Conservation (phyloP, 1,140 invertebrate genomes). For the Anastrepha ludens region DNA sequence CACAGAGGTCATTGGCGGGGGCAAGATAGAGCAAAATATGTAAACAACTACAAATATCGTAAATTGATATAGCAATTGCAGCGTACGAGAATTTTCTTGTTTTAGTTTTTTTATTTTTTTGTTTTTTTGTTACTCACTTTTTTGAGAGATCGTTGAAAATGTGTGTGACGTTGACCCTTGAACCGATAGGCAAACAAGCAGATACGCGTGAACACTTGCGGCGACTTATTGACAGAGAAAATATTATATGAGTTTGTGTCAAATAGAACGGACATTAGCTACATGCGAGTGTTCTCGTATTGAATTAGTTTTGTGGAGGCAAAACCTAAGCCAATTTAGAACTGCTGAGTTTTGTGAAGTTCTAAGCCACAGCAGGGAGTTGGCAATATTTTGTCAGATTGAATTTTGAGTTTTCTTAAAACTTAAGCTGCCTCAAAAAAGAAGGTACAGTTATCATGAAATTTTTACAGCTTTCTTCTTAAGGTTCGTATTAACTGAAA, state of each 20-base stretch:
- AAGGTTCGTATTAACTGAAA: too few species aligned
- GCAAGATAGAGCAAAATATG: neutral
- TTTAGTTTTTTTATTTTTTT: neutral
- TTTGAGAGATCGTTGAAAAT: neutral
- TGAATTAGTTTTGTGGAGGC: too few species aligned
- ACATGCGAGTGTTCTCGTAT: too few species aligned
- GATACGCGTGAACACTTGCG: neutral
- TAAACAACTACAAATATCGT: too few species aligned
- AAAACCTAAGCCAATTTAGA: too few species aligned
- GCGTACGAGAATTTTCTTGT: neutral
- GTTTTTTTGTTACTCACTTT: neutral
- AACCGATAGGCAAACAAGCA: neutral
- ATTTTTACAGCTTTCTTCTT: too few species aligned
- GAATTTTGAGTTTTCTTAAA: too few species aligned
- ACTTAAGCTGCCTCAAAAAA: too few species aligned
- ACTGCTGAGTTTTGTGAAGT: too few species aligned
- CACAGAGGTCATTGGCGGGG: slow-evolving; percentile 20
- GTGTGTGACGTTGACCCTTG: slow-evolving; percentile 29
- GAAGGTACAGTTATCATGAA: too few species aligned
- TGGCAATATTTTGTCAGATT: too few species aligned
- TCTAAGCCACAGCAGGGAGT: too few species aligned
- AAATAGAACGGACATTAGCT: neutral
- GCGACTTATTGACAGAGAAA: neutral
- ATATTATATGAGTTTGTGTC: neutral
- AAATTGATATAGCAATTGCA: neutral